Evolutionary conservation across 92 coral and sea anemone species (phyloP).

Genomic region (Bergia puertoricense): DNA sequence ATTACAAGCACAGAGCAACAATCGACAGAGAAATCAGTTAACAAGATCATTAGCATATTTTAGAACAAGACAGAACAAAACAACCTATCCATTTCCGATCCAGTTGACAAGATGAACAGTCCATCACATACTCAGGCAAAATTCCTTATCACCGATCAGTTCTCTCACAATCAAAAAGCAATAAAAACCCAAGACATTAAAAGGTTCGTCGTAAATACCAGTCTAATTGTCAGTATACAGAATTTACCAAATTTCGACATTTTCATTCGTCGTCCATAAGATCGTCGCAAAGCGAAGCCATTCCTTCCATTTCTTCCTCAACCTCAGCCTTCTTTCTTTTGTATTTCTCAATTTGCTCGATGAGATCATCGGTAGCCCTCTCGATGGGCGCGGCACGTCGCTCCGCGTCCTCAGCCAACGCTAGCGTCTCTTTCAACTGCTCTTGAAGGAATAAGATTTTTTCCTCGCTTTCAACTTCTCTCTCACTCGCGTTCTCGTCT

Average conservation of each 20-base stretch:
- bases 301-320: conserved; percentile 71
- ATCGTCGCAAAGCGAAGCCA: conserved; percentile 61
- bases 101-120: background rate
- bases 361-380: conserved; percentile 58
- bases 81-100: no score
- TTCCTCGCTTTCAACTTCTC: conserved; percentile 72
- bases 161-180: background rate
- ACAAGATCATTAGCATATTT: conserved; percentile 7
- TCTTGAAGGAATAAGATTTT: conserved; percentile 66
- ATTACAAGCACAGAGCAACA: background rate
- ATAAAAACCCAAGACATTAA: background rate
- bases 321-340: conserved; percentile 44
- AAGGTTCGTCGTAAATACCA: background rate
- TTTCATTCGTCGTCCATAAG: background rate
- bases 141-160: background rate
- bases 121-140: background rate
- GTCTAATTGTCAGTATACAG: background rate
- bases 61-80: background rate
- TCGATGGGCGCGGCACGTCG: conserved; percentile 73
- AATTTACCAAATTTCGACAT: background rate
- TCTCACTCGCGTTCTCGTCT: conserved; percentile 77
- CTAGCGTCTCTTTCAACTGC: conserved; percentile 70
- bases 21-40: background rate
- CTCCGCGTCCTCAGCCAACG: conserved; percentile 73
- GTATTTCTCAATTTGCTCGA: conserved; percentile 55